Base-by-base conservation (phyloP, 2,888 invertebrate genomes). In the Epinotia ramella region DNA sequence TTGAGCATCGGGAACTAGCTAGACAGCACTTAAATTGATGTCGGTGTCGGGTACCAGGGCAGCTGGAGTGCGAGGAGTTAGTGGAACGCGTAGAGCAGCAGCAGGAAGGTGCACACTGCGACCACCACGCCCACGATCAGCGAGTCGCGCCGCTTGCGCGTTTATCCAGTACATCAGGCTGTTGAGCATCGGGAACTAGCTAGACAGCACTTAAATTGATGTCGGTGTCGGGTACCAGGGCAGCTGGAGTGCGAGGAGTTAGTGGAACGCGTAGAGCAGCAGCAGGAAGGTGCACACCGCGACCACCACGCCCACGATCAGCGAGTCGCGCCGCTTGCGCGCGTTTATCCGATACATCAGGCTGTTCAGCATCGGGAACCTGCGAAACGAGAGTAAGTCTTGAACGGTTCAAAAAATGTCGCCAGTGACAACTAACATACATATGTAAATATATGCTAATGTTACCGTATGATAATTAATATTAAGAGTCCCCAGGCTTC, bases 141-240 rank as follows among this genome's bases (percentile, higher is more conserved):
- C 0, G 99, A 98, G 93, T 99, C 99, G 72, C 99, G 96, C 72
- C 98, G 96, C 89, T 99, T 99, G 82, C 98, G 97, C 95, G 90
- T 99, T 98, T 84, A 99, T 98, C 88, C 98, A 96, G 91, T 98
- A 98, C 79, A 99, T 96, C 74, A 99, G 94, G 89, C 98, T 98
- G 89, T 97, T 97, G 66, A 98, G 95, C 83, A 97, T 95, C 12
- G 98, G 98, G 90, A 98, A 98, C 80, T 40, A 9, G 40, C 40
- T 40, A 40, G 40, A 9, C 40, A 40, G 40, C 9, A 40, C 40
- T 40, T 40, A 9, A 9, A 9, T 40, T 40, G 33, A 33, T 33
- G 33, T 33, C 33, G 40, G 9, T 40, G 40, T 40, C 40, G 40
- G 40, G 40, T 40, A 40, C 9, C 40, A 40, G 40, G 40, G 40